These are phyloP conservation scores for Ptilodon capucinus DNA, from an alignment of 2,888 invertebrate species.

Conservation along the genomic window DNA sequence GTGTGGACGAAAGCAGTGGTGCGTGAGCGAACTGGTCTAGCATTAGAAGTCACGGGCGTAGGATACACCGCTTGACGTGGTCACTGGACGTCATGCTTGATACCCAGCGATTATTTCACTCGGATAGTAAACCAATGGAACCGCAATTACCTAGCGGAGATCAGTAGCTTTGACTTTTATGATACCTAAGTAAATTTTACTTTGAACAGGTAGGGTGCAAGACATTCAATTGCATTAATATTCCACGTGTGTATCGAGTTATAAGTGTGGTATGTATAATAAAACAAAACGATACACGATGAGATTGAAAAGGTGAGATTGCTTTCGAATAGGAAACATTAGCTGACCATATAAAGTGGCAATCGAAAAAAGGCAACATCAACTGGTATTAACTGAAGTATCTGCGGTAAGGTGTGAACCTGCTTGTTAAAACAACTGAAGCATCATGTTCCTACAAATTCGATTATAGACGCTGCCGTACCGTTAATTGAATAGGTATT, in stretches of 20 bases:
- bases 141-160: no score
- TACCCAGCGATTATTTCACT: slow-evolving; percentile 45
- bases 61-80: slow-evolving; percentile 24
- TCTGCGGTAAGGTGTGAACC: background rate
- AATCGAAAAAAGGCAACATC: background rate
- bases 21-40: slow-evolving; percentile 51
- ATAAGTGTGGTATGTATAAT: slow-evolving; percentile 28
- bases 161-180: no score
- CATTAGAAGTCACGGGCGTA: slow-evolving; percentile 25
- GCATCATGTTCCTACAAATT: background rate
- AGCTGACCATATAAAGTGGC: background rate
- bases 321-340: background rate
- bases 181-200: slow-evolving; percentile 36
- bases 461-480: background rate
- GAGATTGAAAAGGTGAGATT: background rate
- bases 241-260: slow-evolving; percentile 26
- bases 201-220: slow-evolving; percentile 23
- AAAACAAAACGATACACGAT: slow-evolving; percentile 21
- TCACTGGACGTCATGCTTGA: slow-evolving; percentile 39
- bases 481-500: background rate
- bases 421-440: background rate
- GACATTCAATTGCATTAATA: slow-evolving; percentile 31
- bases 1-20: slow-evolving; percentile 32
- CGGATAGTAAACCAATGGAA: slow-evolving; percentile 40
- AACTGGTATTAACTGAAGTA: background rate